Percentiles rank a stretch among this genome's conserved stretches.
phyloP scores from a whole-genome alignment of 2,797 vertebrate genomes.

The Trematomus bernacchii region DNA sequence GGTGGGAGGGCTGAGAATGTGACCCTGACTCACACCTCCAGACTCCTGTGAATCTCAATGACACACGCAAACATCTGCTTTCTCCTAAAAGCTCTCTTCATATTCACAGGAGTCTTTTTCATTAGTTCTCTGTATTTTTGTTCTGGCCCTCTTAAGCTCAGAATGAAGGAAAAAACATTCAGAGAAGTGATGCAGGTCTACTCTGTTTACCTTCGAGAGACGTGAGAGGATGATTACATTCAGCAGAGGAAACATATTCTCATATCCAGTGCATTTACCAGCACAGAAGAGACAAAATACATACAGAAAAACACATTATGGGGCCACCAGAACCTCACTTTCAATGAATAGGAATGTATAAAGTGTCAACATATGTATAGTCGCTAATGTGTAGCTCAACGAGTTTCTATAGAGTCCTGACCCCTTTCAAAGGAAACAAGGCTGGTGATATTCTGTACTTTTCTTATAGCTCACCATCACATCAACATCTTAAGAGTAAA shows the following conservation, averaged over 20 bases:
- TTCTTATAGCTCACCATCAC: not conserved
- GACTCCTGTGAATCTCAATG: slow-evolving; percentile 17
- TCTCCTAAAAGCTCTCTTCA: slow-evolving; percentile 19
- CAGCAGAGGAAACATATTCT: slow-evolving; percentile 23
- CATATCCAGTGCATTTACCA: slow-evolving; percentile 7
- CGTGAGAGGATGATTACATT: slow-evolving; percentile 22
- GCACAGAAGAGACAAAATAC: not conserved
- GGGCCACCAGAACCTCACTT: not conserved
- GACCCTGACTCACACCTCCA: slow-evolving; percentile 47
- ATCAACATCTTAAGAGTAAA: too few species aligned
- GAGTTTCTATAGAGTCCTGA: not conserved
- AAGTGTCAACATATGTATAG: not conserved
- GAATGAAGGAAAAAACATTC: slow-evolving; percentile 44
- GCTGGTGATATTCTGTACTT: not conserved
- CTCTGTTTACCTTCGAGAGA: slow-evolving; percentile 29
- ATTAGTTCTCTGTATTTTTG: slow-evolving; percentile 36
- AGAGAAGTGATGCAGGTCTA: slow-evolving; percentile 34
- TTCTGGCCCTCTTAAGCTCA: slow-evolving; percentile 21
- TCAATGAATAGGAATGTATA: slow-evolving; percentile 11
- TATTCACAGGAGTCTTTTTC: slow-evolving; percentile 46
- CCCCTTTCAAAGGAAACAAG: not conserved
- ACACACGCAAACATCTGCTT: slow-evolving; percentile 34
- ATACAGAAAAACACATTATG: slow-evolving; percentile 13
- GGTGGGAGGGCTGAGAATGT: slow-evolving; percentile 21
- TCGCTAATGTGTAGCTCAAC: not conserved